Evolutionary conservation across 2,888 invertebrate species (phyloP).

Genomic region (Drosophila rellima): DNA sequence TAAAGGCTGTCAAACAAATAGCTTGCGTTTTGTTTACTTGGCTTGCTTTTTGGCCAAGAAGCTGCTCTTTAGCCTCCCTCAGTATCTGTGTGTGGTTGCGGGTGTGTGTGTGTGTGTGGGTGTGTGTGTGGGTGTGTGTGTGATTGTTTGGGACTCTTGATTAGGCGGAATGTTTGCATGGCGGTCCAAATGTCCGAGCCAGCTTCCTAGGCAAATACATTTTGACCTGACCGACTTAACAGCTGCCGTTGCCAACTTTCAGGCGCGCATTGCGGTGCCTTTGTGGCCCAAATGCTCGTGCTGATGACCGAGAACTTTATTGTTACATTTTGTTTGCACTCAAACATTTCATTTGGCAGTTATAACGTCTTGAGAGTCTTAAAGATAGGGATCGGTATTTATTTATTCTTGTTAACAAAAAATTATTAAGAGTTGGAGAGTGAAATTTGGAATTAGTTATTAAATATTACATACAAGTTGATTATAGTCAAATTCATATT

Average conservation of each 20-base stretch:
- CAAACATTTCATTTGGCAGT: neutral
- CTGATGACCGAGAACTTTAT: neutral
- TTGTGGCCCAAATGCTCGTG: constrained; percentile 25
- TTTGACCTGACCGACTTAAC: constrained; percentile 35
- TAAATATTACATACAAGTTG: too few species aligned
- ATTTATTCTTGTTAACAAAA: too few species aligned
- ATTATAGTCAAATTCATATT: too few species aligned
- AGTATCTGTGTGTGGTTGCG: constrained; percentile 15
- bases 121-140: constrained; percentile 21
- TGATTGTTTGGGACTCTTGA: constrained; percentile 73
- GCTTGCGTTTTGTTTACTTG: constrained; percentile 75
- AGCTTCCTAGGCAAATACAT: constrained; percentile 64
- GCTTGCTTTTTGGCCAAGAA: constrained; percentile 68
- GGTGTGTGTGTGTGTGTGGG: constrained; percentile 1
- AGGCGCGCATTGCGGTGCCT: constrained; percentile 32
- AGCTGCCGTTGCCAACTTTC: constrained; percentile 23
- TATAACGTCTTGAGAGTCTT: too few species aligned
- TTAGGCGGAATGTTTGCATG: constrained; percentile 76
- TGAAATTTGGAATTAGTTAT: too few species aligned
- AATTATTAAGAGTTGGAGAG: too few species aligned
- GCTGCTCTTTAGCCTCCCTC: constrained; percentile 37
- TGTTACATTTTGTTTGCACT: neutral
- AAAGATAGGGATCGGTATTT: too few species aligned
- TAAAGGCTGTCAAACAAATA: constrained; percentile 65
- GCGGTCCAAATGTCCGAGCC: constrained; percentile 61